Base-by-base conservation (phyloP, 2,113 vertebrate species). In the Patagioenas fasciata region DNA sequence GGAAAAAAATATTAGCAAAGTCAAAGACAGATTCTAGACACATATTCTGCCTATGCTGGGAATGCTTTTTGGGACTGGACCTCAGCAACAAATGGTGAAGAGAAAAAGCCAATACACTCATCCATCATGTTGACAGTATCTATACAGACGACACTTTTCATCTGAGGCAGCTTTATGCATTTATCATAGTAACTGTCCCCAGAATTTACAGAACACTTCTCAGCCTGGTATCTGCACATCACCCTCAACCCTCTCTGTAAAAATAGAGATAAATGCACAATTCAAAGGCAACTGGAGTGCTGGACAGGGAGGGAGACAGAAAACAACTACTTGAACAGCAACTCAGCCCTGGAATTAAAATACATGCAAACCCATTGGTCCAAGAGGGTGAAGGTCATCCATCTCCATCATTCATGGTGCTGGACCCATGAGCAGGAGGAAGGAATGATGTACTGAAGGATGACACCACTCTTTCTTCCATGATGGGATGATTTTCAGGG, bases 171-270 rank as follows among this genome's bases (percentile, higher is more conserved):
- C 28, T 21, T 38, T 1, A 6, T 34, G 36, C 32, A 32, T 77
- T 75, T 91, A 53, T 92, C 84, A 60, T 5, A 53, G 48, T 31
- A 40, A 56, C 66, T 83, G 84, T 94, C 53, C 53, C 50, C 72
- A 77, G 71, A 72, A 80, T 32, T 7, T 72, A 42, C 62, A 69
- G 60, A 31, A 34, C 3, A 0, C 42, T 60, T 51, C 75, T 92
- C 82, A 83, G 48, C 34, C 67, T 40, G 26, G 5, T 47, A 6
- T 21, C 85, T 51, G 9, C 80, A 26, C 48, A 32, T 42, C 5
- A 29, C 34, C 51, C 42, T 57, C 47, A 17, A 6, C 38, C 42
- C 8, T 9, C 23, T 8, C 31, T 9, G 31, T 31, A 21, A 53
- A 31, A 78, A 69, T 2, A 38, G 48, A 85, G 88, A 48, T 8